These are phyloP conservation scores for Lerista edwardsae DNA, from an alignment of 2,797 vertebrate genomes.

Conservation along the genomic window DNA sequence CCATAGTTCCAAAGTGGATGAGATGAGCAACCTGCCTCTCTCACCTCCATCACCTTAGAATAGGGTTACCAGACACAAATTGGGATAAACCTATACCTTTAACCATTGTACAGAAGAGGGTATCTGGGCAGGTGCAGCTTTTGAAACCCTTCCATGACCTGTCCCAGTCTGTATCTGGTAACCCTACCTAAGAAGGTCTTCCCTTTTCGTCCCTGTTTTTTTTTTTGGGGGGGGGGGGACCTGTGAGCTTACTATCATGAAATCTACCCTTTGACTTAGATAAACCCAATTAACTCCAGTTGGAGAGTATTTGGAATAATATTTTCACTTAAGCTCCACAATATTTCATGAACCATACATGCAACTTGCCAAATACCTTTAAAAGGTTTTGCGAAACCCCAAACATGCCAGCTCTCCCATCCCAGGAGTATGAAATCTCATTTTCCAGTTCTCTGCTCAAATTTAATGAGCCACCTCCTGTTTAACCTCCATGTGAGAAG, in stretches of 20 bases:
- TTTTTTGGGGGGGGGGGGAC: not conserved
- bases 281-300: constrained; percentile 28
- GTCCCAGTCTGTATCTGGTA: too few species aligned
- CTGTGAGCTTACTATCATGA: constrained; percentile 20
- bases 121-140: too few species aligned
- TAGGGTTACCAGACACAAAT: too few species aligned
- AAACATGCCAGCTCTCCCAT: constrained; percentile 64
- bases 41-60: too few species aligned
- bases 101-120: too few species aligned
- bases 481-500: constrained; percentile 76
- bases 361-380: constrained; percentile 42
- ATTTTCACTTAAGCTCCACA: constrained; percentile 46
- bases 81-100: too few species aligned
- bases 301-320: constrained; percentile 16
- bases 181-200: not conserved
- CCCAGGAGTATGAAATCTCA: constrained; percentile 80
- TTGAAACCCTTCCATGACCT: too few species aligned
- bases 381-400: constrained; percentile 60
- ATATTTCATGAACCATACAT: constrained; percentile 43
- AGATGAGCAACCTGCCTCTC: not conserved
- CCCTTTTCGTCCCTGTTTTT: constrained; percentile 21
- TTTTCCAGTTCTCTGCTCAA: constrained; percentile 81
- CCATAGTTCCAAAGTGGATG: too few species aligned
- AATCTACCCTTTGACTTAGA: constrained; percentile 25
- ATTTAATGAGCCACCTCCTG: constrained; percentile 78